These are phyloP conservation scores for Stomatorhinus walkeri DNA, from an alignment of 2,797 vertebrate genomes.

Conservation along the genomic window DNA sequence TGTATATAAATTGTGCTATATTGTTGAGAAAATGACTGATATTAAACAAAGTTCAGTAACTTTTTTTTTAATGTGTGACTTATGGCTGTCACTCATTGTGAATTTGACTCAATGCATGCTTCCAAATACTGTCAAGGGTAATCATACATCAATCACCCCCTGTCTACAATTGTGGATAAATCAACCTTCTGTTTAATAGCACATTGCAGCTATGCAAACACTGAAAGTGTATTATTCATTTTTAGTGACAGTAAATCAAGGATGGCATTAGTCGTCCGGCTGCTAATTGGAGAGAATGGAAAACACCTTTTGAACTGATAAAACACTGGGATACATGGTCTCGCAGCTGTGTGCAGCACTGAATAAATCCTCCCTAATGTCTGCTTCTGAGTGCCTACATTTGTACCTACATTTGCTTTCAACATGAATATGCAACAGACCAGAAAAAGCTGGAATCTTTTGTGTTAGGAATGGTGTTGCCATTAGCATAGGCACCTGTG, in stretches of 20 bases:
- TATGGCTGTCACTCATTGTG: not conserved
- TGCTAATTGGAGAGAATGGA: not conserved
- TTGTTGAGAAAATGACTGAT: not conserved
- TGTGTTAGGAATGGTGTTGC: not conserved
- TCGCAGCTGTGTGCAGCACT: not conserved
- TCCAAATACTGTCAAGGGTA: not conserved
- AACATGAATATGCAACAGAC: not conserved
- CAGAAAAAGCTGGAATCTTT: not conserved
- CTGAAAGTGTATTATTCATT: not conserved
- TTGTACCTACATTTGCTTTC: not conserved
- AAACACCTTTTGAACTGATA: not conserved
- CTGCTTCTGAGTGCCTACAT: not conserved
- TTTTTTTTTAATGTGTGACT: not conserved
- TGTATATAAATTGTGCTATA: not conserved
- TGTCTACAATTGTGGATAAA: not conserved
- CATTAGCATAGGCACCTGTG: not conserved
- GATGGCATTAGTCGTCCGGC: not conserved
- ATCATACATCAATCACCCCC: not conserved
- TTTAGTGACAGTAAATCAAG: not conserved
- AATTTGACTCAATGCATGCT: not conserved
- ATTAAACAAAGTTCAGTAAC: not conserved
- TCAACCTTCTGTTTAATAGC: not conserved
- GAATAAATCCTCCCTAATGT: not conserved
- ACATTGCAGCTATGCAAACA: not conserved
- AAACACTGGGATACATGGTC: not conserved